Conservation (phyloP, 2,113 vertebrate genomes). For the Neomonachus schauinslandi region DNA sequence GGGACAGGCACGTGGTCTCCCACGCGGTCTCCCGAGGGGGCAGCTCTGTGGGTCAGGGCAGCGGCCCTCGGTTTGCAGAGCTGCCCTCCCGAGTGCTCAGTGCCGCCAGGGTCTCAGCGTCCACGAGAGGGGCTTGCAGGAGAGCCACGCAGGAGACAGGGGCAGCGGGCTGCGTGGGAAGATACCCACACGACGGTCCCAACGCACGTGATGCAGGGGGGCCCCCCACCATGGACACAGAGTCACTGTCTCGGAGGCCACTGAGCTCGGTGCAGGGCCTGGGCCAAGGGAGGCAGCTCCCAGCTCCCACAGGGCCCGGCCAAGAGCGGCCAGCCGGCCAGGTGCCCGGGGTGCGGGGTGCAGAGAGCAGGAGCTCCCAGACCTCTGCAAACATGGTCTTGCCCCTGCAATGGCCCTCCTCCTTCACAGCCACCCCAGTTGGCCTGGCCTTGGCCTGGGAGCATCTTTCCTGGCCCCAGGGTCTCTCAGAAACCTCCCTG, state of each 20-base stretch:
- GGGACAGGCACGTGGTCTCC: neutral
- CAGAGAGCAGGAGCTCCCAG: neutral
- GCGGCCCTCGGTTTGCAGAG: fast-evolving
- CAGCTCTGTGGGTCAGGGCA: neutral
- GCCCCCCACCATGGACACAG: neutral
- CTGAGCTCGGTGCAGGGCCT: neutral
- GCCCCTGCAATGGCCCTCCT: neutral
- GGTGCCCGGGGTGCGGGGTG: neutral
- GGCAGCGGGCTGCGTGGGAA: neutral
- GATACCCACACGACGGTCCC: neutral
- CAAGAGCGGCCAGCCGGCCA: neutral
- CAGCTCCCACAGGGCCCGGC: neutral
- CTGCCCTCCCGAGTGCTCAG: neutral
- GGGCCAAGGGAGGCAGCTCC: neutral
- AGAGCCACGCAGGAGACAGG: neutral
- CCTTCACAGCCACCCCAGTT: neutral
- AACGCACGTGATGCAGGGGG: fast-evolving
- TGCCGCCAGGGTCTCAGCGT: fast-evolving
- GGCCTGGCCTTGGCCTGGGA: neutral
- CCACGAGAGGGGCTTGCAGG: neutral
- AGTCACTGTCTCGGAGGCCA: neutral
- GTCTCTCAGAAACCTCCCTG: neutral
- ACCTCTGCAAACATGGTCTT: neutral
- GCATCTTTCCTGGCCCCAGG: neutral
- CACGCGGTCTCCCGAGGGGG: too few relatives aligned